Conservation (phyloP, 1,140 invertebrate genomes). For the Drosophila lowei region DNA sequence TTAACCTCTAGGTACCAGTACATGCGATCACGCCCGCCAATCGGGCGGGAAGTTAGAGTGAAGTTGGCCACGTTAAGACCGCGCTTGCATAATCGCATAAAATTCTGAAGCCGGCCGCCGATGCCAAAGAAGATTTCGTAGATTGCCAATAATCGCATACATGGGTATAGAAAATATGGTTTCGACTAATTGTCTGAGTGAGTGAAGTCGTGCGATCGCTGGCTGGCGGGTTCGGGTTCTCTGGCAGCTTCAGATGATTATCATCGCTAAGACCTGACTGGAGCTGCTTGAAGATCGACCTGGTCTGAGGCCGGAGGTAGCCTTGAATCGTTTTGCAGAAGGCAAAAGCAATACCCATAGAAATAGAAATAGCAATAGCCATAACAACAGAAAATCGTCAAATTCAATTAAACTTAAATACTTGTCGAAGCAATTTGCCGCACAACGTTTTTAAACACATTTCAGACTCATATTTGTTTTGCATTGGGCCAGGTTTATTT, state of each 20-base stretch:
- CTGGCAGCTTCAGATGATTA: constrained; percentile 49
- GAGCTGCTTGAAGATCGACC: constrained; percentile 41
- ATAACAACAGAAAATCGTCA: constrained; percentile 57
- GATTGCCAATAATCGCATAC: constrained; percentile 68
- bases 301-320: constrained; percentile 29
- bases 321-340: constrained; percentile 75
- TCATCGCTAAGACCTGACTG: constrained; percentile 47
- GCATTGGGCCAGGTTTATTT: constrained; percentile 77
- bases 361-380: constrained; percentile 15
- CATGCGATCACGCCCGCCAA: no score
- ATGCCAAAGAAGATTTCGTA: constrained; percentile 78
- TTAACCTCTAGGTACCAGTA: constrained; percentile 37
- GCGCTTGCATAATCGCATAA: constrained; percentile 52
- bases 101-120: constrained; percentile 59
- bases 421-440: constrained; percentile 74
- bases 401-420: constrained; percentile 82
- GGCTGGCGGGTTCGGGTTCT: neutral
- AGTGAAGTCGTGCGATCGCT: constrained; percentile 47
- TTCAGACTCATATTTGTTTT: constrained; percentile 62
- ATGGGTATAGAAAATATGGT: constrained; percentile 57
- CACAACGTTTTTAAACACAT: constrained; percentile 31
- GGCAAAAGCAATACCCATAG: constrained; percentile 23
- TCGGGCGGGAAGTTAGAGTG: neutral
- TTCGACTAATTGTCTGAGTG: constrained; percentile 72
- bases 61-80: constrained; percentile 5